Percentiles rank a stretch among this genome's conserved stretches.
Conservation (phyloP, 2,113 vertebrate genomes). For the Centropristis striata region DNA sequence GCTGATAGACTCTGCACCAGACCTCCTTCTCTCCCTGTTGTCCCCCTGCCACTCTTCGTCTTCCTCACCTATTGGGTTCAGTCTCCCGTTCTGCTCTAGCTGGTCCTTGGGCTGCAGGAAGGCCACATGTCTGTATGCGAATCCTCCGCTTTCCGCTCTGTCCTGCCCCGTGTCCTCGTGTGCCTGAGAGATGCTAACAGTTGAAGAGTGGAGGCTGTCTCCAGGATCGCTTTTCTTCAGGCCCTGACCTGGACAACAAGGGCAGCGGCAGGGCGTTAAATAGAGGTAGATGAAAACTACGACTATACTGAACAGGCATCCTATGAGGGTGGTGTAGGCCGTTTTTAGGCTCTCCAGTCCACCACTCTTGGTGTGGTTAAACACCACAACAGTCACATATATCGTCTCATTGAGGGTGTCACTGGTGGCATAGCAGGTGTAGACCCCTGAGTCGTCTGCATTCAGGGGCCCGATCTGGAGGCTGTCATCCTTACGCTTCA, state of each 20-base stretch:
- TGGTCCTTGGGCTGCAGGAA: conserved; percentile 84
- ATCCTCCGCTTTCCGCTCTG: conserved; percentile 46
- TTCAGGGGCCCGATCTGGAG: conserved; percentile 86
- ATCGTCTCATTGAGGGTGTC: conserved; percentile 93
- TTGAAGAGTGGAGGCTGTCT: conserved; percentile 94
- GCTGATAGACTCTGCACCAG: conserved; percentile 92
- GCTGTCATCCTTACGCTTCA: conserved; percentile 82
- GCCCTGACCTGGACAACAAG: conserved; percentile 87
- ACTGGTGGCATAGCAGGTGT: conserved; percentile 91
- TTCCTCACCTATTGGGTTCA: conserved; percentile 88
- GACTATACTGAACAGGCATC: conserved; percentile 92
- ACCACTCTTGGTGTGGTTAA: conserved; percentile 89
- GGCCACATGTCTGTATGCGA: conserved; percentile 82
- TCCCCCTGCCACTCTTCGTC: conserved; percentile 75
- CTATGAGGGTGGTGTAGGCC: conserved; percentile 95
- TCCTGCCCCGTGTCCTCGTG: conserved; percentile 79
- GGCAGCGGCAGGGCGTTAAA: conserved; percentile 92
- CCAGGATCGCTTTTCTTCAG: conserved; percentile 84
- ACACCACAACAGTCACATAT: conserved; percentile 91
- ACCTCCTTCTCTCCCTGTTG: conserved; percentile 87
- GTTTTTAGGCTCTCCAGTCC: conserved; percentile 94
- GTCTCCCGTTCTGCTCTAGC: conserved; percentile 91
- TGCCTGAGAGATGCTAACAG: conserved; percentile 90
- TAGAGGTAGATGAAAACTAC: conserved; percentile 97
- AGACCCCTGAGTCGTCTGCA: conserved; percentile 90